phyloP scores from a whole-genome alignment of 2,888 invertebrate genomes.

The Perdita meconis region DNA sequence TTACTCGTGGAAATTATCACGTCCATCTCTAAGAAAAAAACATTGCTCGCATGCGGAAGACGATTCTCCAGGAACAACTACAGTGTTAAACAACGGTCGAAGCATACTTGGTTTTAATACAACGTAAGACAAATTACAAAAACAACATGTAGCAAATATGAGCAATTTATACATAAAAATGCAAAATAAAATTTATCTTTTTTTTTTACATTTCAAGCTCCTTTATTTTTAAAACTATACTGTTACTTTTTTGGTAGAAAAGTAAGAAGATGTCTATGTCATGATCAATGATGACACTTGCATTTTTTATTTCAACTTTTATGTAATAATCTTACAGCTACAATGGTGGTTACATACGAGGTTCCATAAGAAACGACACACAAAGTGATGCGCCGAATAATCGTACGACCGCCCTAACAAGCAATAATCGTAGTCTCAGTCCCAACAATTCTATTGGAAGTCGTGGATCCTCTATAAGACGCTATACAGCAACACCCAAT shows the following conservation, averaged over 20 bases:
- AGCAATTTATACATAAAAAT: no score
- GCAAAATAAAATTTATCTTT: background rate
- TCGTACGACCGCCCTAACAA: constrained; percentile 85
- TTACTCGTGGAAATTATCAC: constrained; percentile 91
- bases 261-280: no score
- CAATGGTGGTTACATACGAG: constrained; percentile 78
- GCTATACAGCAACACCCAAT: constrained; percentile 77
- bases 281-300: no score
- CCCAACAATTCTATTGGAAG: constrained; percentile 90
- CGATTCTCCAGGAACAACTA: constrained; percentile 83
- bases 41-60: constrained; percentile 84
- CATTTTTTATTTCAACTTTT: background rate
- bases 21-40: constrained; percentile 89
- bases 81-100: constrained; percentile 83
- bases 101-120: constrained; percentile 80
- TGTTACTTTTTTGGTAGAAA: no score
- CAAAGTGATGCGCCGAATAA: constrained; percentile 90
- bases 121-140: constrained; percentile 69
- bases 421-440: constrained; percentile 87
- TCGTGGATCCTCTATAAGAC: constrained; percentile 79
- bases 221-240: background rate
- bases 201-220: background rate
- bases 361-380: constrained; percentile 90
- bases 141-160: background rate
- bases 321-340: constrained; percentile 59